Base-by-base conservation (phyloP, 1,140 invertebrate species). In the Rhysida immarginata region DNA sequence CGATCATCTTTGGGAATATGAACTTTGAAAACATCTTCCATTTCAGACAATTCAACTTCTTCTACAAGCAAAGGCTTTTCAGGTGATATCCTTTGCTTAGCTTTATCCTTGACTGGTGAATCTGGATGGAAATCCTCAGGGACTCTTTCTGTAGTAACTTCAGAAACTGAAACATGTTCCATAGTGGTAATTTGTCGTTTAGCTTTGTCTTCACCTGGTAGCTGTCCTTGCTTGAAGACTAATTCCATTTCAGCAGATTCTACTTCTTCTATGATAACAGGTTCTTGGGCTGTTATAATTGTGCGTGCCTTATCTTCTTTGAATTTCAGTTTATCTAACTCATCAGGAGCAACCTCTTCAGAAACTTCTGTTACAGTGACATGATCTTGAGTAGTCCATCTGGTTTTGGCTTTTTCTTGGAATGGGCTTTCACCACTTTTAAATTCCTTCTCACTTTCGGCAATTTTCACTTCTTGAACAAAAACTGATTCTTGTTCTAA, bases 301-400 rank as follows among this genome's bases (percentile, higher is more conserved):
- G 88, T 82, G 62, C 88, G 85, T 3, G 86, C 85, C 61, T 79
- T 78, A 66, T 88, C 87, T 8, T 85, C 85, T 53, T 84, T 81
- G 53, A 82, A 84, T 81, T 79, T 0, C 73, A 69, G 67, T 86
- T 83, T 71, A 86, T 83, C 0, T 81, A 81, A 13, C 87, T 72
- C 21, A 88, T 82, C 69, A 87, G 81, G 0, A 82, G 80, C 18
- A 5, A 44, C 52, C 24, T 58, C 54, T 46, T 46, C 43, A 29
- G 48, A 54, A 16, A 57, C 55, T 45, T 58, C 59, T 46, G 56
- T 53, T 13, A 46, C 44, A 11, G 44, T 46, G 18, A 46, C 20
- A 21, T 51, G 49, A 11, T 51, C 49, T 51, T 27, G 23, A 26
- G 24, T 51, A 13, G 13, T 51, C 24, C 24, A 25, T 26, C 26